A percentile compares a stretch with the other conserved stretches of the same genome.
These are phyloP conservation scores for Trinectes maculatus DNA, from an alignment of 2,113 vertebrate genomes.

Conservation along the genomic window DNA sequence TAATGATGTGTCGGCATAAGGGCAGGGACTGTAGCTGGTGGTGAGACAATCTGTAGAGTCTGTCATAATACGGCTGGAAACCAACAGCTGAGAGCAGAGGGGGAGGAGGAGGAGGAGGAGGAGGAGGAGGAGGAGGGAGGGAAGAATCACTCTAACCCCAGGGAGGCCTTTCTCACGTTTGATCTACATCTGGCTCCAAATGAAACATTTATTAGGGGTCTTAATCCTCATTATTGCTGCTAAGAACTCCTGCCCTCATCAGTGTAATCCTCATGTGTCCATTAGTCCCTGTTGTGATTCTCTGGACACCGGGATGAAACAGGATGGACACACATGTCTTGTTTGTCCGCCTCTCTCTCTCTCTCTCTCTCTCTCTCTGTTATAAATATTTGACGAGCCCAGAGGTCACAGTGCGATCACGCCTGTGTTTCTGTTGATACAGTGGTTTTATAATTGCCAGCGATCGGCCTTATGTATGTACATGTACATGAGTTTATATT, in stretches of 20 bases:
- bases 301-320: conserved; percentile 37
- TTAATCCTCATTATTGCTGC: conserved; percentile 64
- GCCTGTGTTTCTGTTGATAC: conserved; percentile 28
- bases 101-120: conserved; percentile 26
- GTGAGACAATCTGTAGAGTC: conserved; percentile 70
- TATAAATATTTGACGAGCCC: conserved; percentile 68
- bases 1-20: conserved; percentile 77
- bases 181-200: conserved; percentile 59
- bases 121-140: conserved; percentile 24
- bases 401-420: conserved; percentile 42
- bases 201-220: conserved; percentile 74
- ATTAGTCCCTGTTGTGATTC: conserved; percentile 47
- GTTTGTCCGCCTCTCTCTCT: conserved; percentile 25
- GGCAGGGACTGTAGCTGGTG: conserved; percentile 68
- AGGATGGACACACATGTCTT: conserved; percentile 5
- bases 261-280: conserved; percentile 59
- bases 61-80: conserved; percentile 76
- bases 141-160: conserved; percentile 25
- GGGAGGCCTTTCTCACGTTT: conserved; percentile 57
- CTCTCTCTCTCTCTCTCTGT: conserved; percentile 6
- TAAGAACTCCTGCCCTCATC: conserved; percentile 58
- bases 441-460: conserved; percentile 15
- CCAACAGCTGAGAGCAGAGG: conserved; percentile 69
- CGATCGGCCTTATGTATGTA: neutral
- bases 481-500: neutral